Evolutionary conservation across 1,140 invertebrate genomes (phyloP).

Genomic region (Schmidtea mediterranea): DNA sequence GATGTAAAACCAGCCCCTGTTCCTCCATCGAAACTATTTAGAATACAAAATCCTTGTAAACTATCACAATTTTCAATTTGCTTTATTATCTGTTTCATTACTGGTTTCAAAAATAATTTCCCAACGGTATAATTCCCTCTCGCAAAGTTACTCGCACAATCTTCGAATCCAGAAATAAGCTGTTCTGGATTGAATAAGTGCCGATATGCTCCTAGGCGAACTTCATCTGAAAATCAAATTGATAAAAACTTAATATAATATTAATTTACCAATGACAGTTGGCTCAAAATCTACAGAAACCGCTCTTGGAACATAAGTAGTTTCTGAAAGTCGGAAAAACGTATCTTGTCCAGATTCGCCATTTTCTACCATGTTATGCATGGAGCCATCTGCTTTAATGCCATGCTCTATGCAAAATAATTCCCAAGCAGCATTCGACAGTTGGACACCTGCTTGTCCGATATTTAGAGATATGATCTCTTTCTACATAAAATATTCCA

Average conservation of each 20-base stretch:
- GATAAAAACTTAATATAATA: no score
- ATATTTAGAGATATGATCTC: neutral
- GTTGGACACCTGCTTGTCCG: neutral
- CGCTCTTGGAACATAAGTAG: slow-evolving; percentile 48
- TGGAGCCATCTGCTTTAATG: neutral
- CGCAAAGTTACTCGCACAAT: no score
- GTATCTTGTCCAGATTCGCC: slow-evolving; percentile 7
- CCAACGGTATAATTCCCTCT: slow-evolving; percentile 36
- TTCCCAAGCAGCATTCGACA: no score
- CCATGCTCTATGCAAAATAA: neutral
- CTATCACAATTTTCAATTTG: slow-evolving; percentile 2
- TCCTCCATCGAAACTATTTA: no score
- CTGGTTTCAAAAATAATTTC: slow-evolving; percentile 27
- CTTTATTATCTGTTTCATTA: slow-evolving; percentile 8
- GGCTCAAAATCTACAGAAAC: slow-evolving; percentile 52
- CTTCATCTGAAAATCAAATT: slow-evolving; percentile 7
- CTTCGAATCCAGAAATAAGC: slow-evolving; percentile 17
- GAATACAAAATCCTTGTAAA: slow-evolving; percentile 3
- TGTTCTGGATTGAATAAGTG: slow-evolving; percentile 22
- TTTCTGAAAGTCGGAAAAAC: slow-evolving; percentile 30
- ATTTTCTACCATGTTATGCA: neutral
- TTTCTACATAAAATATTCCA: no score
- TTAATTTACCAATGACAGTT: slow-evolving; percentile 40
- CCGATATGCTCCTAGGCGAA: slow-evolving; percentile 13
- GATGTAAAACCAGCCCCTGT: slow-evolving; percentile 58